phyloP scores from a whole-genome alignment of 1,140 invertebrate species.

The Drosophila setifemur region DNA sequence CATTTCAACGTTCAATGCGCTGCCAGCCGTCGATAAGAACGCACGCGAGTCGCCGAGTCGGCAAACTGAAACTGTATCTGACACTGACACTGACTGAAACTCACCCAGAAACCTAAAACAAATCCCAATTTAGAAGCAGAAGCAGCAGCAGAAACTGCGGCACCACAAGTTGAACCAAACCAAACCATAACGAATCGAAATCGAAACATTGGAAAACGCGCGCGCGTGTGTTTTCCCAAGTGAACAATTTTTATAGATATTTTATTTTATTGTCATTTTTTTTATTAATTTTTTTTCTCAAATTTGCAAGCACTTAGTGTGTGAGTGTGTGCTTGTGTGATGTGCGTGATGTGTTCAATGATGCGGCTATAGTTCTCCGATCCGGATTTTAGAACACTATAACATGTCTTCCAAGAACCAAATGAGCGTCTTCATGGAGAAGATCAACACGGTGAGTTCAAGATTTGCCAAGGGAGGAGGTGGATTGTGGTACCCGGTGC shows the following conservation, averaged over 20 bases:
- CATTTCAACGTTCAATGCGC: slow-evolving; percentile 65
- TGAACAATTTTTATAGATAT: not conserved
- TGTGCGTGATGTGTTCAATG: slow-evolving; percentile 25
- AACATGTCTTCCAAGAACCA: slow-evolving; percentile 80
- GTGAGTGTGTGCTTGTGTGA: not conserved
- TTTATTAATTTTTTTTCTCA: slow-evolving; percentile 16
- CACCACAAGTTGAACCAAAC: not conserved
- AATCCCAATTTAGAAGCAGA: not conserved
- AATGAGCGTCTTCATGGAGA: slow-evolving; percentile 82
- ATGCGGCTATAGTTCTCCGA: slow-evolving; percentile 12
- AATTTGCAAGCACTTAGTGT: not conserved
- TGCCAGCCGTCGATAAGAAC: slow-evolving; percentile 74
- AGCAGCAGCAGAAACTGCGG: not conserved
- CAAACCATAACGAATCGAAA: slow-evolving; percentile 1
- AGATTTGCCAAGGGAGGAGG: no score
- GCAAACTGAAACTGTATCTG: not conserved
- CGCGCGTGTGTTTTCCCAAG: slow-evolving; percentile 39
- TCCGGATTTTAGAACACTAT: not conserved
- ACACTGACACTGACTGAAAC: not conserved
- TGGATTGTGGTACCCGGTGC: no score
- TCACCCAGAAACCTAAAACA: not conserved
- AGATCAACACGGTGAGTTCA: slow-evolving; percentile 81
- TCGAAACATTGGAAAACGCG: slow-evolving; percentile 18
- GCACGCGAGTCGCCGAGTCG: slow-evolving; percentile 44
- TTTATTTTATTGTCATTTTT: not conserved